phyloP scores from a whole-genome alignment of 2,113 vertebrate genomes.

The Corydoras maculifer region DNA sequence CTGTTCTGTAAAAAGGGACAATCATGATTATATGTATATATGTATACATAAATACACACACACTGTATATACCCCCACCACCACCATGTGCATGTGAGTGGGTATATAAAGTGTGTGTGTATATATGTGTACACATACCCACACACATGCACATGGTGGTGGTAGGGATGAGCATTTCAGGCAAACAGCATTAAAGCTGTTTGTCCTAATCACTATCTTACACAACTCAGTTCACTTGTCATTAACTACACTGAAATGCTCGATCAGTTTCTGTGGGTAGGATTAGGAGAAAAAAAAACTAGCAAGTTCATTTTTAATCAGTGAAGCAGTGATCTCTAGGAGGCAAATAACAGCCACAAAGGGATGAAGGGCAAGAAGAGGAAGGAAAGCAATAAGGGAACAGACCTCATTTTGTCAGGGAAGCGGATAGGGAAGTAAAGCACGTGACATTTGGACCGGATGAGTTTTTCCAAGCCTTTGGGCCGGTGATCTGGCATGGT shows the following conservation, averaged over 20 bases:
- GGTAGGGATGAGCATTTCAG: constrained; percentile 12
- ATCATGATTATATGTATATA: neutral
- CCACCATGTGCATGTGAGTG: too few species aligned
- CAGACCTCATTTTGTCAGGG: constrained; percentile 82
- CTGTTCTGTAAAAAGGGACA: too few species aligned
- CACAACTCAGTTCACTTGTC: constrained; percentile 43
- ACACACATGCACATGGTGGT: too few species aligned
- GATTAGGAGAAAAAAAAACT: constrained; percentile 40
- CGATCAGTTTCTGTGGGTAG: constrained; percentile 43
- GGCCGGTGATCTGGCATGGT: constrained; percentile 90
- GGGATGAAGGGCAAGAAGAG: neutral
- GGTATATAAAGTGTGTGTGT: neutral
- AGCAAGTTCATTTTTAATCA: constrained; percentile 45
- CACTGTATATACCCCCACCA: too few species aligned
- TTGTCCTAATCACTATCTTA: constrained; percentile 42
- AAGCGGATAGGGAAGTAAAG: constrained; percentile 84
- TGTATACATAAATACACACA: too few species aligned
- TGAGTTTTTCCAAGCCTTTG: constrained; percentile 74
- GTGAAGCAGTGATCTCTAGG: constrained; percentile 41
- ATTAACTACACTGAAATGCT: constrained; percentile 46
- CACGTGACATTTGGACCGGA: constrained; percentile 84
- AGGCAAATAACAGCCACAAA: constrained; percentile 29
- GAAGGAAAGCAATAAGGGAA: constrained; percentile 37
- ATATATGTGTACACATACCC: neutral
- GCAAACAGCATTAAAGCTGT: constrained; percentile 43